Percentiles rank a stretch among this genome's conserved stretches.
Evolutionary conservation across 2,888 invertebrate genomes (phyloP).

Genomic region (Xylocampa areola): DNA sequence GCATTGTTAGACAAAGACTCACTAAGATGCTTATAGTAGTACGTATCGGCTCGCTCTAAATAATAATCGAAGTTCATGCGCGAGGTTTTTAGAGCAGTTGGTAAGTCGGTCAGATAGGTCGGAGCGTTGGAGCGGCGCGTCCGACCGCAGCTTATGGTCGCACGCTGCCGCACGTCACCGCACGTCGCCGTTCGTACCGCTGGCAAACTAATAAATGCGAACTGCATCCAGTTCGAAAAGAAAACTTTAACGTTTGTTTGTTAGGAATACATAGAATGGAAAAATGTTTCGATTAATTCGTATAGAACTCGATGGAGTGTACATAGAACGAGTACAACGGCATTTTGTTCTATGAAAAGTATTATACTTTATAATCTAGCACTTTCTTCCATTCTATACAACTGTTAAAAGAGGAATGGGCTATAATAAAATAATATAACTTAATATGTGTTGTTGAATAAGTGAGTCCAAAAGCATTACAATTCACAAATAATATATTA

Average conservation of each 20-base stretch:
- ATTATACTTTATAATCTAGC: too few species aligned
- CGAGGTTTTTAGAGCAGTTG: conserved; percentile 2
- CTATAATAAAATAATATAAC: too few species aligned
- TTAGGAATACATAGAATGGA: not conserved
- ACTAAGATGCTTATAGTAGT: too few species aligned
- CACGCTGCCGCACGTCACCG: not conserved
- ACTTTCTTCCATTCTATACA: too few species aligned
- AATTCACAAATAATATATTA: too few species aligned
- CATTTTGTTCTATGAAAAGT: too few species aligned
- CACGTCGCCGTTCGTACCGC: not conserved
- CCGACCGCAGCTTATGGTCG: not conserved
- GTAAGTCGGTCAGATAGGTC: conserved; percentile 6
- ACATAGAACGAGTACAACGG: too few species aligned
- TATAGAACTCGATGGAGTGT: not conserved
- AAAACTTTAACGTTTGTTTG: not conserved
- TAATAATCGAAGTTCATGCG: not conserved
- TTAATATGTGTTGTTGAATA: too few species aligned
- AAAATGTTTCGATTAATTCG: not conserved
- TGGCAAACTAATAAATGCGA: conserved; percentile 2
- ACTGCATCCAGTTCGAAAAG: not conserved
- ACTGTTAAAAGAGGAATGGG: too few species aligned
- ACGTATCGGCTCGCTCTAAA: conserved; percentile 6
- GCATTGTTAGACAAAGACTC: too few species aligned
- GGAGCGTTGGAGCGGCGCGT: conserved; percentile 5
- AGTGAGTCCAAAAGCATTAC: too few species aligned